Evolutionary conservation across 2,888 invertebrate species (phyloP).

Genomic region (Melanchra persicariae): DNA sequence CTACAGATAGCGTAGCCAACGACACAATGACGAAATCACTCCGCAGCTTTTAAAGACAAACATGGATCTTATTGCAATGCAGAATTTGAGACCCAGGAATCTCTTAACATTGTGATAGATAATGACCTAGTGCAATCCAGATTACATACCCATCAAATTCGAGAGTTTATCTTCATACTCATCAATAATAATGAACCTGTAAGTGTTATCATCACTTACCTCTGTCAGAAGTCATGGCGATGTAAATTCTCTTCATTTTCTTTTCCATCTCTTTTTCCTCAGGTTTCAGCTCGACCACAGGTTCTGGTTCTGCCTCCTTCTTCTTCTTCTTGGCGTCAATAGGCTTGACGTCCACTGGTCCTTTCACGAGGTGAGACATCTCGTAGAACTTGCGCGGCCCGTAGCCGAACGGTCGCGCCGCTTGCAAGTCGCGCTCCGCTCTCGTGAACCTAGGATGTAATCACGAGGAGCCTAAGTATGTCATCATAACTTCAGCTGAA

Average conservation of each 20-base stretch:
- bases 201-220: constrained; percentile 69
- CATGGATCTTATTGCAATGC: background rate
- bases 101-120: background rate
- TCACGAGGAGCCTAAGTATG: background rate
- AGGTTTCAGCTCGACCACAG: constrained; percentile 80
- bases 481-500: no score
- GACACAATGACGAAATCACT: constrained; percentile 7
- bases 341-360: constrained; percentile 70
- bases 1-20: constrained; percentile 1
- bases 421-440: constrained; percentile 93
- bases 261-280: constrained; percentile 72
- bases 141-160: constrained; percentile 1
- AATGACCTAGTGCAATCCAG: constrained; percentile 6
- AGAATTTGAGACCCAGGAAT: background rate
- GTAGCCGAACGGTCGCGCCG: constrained; percentile 93
- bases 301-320: constrained; percentile 78
- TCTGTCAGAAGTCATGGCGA: constrained; percentile 94
- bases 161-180: background rate
- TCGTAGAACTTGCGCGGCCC: constrained; percentile 93
- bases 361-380: constrained; percentile 77
- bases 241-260: constrained; percentile 85
- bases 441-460: constrained; percentile 91
- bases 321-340: constrained; percentile 13
- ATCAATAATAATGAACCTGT: background rate
- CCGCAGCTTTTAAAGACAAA: background rate